phyloP scores from a whole-genome alignment of 2,797 vertebrate genomes.

The Serranus cabrilla region DNA sequence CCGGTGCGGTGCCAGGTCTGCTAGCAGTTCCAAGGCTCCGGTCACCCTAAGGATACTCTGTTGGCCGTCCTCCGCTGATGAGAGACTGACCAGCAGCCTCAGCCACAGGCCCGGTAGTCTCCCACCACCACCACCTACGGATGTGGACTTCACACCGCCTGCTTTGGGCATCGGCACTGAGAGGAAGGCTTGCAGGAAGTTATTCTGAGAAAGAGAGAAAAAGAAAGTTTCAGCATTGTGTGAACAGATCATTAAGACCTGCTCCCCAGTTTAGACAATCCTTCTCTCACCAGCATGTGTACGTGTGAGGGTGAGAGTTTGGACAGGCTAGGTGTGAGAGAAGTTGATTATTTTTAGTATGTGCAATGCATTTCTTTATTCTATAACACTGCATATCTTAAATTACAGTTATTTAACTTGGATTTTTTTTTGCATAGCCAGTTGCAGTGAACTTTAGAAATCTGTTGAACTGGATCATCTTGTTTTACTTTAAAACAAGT shows the following conservation, averaged over 20 bases:
- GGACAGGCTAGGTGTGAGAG: conserved; percentile 3
- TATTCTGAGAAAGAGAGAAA: conserved; percentile 86
- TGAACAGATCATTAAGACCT: conserved; percentile 8
- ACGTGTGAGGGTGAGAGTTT: conserved; percentile 22
- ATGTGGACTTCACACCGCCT: conserved; percentile 70
- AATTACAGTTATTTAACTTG: background rate
- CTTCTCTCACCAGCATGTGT: background rate
- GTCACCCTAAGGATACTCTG: conserved; percentile 92
- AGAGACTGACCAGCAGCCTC: conserved; percentile 91
- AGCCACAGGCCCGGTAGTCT: conserved; percentile 88
- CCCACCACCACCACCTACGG: conserved; percentile 36
- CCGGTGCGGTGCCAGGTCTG: conserved; percentile 88
- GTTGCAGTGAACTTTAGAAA: background rate
- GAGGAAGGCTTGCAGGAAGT: conserved; percentile 94
- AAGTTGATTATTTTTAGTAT: conserved; percentile 3
- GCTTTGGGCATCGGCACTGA: conserved; percentile 87
- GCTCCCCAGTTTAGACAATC: background rate
- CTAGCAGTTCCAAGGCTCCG: conserved; percentile 91
- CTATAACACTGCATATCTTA: conserved; percentile 8
- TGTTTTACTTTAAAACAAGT: background rate
- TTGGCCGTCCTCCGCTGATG: conserved; percentile 92
- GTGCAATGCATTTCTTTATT: background rate
- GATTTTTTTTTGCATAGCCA: conserved; percentile 3
- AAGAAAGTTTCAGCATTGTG: conserved; percentile 4
- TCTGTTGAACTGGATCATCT: background rate